Conservation (phyloP, 2,113 vertebrate genomes). For the Gambusia holbrooki region DNA sequence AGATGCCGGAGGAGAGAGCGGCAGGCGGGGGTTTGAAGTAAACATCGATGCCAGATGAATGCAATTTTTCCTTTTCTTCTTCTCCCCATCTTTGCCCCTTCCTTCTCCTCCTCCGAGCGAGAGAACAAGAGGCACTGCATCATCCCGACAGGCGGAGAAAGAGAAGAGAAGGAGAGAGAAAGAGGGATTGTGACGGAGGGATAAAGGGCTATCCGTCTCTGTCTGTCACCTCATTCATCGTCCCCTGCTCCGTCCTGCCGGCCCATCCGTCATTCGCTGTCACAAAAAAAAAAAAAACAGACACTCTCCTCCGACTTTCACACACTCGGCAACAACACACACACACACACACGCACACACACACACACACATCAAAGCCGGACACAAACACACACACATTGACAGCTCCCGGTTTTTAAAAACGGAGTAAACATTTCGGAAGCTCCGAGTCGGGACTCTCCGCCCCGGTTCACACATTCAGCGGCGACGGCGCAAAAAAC, state of each 20-base stretch:
- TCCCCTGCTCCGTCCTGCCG: slow-evolving; percentile 88
- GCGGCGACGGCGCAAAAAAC: slow-evolving; percentile 8
- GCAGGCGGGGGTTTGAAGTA: slow-evolving; percentile 47
- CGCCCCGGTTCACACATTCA: slow-evolving; percentile 67
- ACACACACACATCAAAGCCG: slow-evolving; percentile 50
- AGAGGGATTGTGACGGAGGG: slow-evolving; percentile 89
- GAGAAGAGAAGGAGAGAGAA: slow-evolving; percentile 84
- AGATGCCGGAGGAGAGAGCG: slow-evolving; percentile 26
- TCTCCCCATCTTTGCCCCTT: slow-evolving; percentile 55
- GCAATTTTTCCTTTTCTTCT: slow-evolving; percentile 68
- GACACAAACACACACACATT: slow-evolving; percentile 49
- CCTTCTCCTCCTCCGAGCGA: slow-evolving; percentile 66
- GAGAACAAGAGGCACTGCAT: slow-evolving; percentile 97
- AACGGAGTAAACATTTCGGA: slow-evolving; percentile 32
- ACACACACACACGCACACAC: slow-evolving; percentile 44
- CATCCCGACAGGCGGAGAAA: slow-evolving; percentile 93
- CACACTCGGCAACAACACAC: slow-evolving; percentile 57
- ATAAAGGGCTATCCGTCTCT: slow-evolving; percentile 97
- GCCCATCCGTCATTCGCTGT: slow-evolving; percentile 93
- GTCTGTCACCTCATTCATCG: slow-evolving; percentile 96
- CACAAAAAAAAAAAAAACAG: slow-evolving; percentile 84
- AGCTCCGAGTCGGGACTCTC: slow-evolving; percentile 30
- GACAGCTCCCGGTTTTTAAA: slow-evolving; percentile 12
- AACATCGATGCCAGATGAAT: slow-evolving; percentile 75
- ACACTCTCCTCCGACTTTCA: slow-evolving; percentile 52